These are phyloP conservation scores for Hyposoter didymator DNA, from an alignment of 2,888 invertebrate species.

Conservation along the genomic window DNA sequence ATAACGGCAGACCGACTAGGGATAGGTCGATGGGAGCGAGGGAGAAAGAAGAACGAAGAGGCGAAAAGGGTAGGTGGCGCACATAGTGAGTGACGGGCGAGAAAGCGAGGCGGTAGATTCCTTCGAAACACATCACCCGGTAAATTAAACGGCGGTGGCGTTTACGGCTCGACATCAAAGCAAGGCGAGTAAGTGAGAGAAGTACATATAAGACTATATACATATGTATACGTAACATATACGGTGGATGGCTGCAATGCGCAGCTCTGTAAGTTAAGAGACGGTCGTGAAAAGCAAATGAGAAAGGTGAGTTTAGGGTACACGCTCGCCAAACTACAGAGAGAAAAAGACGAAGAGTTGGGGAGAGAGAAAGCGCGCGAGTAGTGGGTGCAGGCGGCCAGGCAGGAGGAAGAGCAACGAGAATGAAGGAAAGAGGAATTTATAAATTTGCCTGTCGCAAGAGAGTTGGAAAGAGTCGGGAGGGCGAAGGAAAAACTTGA, in stretches of 20 bases:
- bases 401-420: conserved; percentile 52
- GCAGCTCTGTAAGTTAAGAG: conserved; percentile 50
- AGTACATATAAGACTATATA: conserved; percentile 51
- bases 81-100: conserved; percentile 68
- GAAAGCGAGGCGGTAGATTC: conserved; percentile 74
- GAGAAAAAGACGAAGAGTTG: neutral
- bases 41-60: neutral
- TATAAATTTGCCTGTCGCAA: conserved; percentile 76
- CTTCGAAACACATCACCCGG: conserved; percentile 80
- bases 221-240: conserved; percentile 31
- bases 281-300: conserved; percentile 62
- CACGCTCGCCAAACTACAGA: conserved; percentile 55
- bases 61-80: conserved; percentile 42
- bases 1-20: conserved; percentile 17
- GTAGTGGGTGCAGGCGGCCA: conserved; percentile 41
- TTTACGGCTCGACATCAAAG: conserved; percentile 81
- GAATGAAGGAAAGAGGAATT: conserved; percentile 73
- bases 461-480: conserved; percentile 14
- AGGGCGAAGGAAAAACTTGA: conserved; percentile 79
- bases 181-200: conserved; percentile 65
- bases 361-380: neutral
- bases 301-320: conserved; percentile 65
- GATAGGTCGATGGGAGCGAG: conserved; percentile 7
- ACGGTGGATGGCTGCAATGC: conserved; percentile 31
- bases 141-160: conserved; percentile 81